Evolutionary conservation across 2,888 invertebrate species (phyloP).

Genomic region (Microctonus hyperodae): DNA sequence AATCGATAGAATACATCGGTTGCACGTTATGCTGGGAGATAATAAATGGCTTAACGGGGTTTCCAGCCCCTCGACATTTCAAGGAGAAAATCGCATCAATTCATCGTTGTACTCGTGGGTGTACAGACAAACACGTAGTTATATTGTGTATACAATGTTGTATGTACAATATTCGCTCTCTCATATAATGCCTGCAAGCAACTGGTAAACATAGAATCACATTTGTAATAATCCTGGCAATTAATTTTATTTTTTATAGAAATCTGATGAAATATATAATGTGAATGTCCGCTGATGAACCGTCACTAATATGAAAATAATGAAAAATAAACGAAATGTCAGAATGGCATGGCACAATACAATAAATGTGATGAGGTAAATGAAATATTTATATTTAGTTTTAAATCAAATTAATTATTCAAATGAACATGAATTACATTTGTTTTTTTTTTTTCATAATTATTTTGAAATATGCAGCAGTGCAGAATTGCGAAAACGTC

Average conservation of each 20-base stretch:
- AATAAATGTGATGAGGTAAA: neutral
- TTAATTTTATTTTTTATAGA: neutral
- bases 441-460: too few species aligned
- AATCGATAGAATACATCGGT: conserved; percentile 4
- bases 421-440: neutral
- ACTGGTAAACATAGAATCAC: too few species aligned
- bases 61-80: neutral
- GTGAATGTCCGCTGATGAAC: neutral
- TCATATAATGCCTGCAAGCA: too few species aligned
- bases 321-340: neutral
- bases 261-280: neutral
- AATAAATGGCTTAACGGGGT: conserved; percentile 14
- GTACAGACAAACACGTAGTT: too few species aligned
- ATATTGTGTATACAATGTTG: too few species aligned
- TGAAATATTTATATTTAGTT: too few species aligned
- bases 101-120: neutral
- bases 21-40: neutral
- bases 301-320: neutral
- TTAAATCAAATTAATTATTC: neutral
- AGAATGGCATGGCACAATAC: neutral
- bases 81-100: neutral
- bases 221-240: neutral
- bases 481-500: neutral
- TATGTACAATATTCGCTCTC: too few species aligned
- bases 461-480: neutral